Evolutionary conservation across 2,113 vertebrate genomes (phyloP).

Genomic region (Ancistrus triradiatus): DNA sequence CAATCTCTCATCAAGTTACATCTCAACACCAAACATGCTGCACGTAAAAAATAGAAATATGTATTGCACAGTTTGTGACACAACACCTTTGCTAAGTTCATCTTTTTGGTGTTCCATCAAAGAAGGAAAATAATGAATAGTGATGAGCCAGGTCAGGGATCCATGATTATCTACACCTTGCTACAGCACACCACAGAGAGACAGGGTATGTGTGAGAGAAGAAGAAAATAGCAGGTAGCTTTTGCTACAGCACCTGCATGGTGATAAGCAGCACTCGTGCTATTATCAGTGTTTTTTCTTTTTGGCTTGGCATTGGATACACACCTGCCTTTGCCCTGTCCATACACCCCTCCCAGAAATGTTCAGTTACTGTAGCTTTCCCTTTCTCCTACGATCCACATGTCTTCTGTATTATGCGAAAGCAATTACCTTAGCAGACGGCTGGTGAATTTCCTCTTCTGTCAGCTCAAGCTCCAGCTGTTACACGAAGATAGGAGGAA

Average conservation of each 20-base stretch:
- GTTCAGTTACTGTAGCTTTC: slow-evolving; percentile 1
- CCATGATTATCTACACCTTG: slow-evolving; percentile 68
- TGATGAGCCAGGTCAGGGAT: slow-evolving; percentile 53
- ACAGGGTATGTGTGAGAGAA: neutral
- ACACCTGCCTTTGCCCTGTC: slow-evolving; percentile 25
- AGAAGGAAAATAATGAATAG: slow-evolving; percentile 36
- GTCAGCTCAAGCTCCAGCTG: slow-evolving; percentile 39
- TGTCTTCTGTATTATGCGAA: slow-evolving; percentile 46
- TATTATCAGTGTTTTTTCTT: slow-evolving; percentile 50
- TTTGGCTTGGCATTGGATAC: slow-evolving; percentile 52
- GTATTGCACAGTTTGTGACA: neutral
- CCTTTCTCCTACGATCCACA: slow-evolving; percentile 10
- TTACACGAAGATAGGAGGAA: slow-evolving; percentile 54
- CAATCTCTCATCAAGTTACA: slow-evolving; percentile 8
- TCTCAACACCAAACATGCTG: neutral
- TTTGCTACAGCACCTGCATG: slow-evolving; percentile 64
- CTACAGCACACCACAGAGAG: slow-evolving; percentile 49
- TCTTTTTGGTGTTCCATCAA: neutral
- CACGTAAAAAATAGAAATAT: neutral
- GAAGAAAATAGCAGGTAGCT: slow-evolving; percentile 40
- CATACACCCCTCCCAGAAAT: slow-evolving; percentile 11
- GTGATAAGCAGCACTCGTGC: slow-evolving; percentile 47
- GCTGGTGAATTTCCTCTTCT: slow-evolving; percentile 50
- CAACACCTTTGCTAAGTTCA: neutral
- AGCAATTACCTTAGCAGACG: slow-evolving; percentile 56